Base-by-base conservation (phyloP, 2,888 invertebrate genomes). In the Meliscaeva auricollis region DNA sequence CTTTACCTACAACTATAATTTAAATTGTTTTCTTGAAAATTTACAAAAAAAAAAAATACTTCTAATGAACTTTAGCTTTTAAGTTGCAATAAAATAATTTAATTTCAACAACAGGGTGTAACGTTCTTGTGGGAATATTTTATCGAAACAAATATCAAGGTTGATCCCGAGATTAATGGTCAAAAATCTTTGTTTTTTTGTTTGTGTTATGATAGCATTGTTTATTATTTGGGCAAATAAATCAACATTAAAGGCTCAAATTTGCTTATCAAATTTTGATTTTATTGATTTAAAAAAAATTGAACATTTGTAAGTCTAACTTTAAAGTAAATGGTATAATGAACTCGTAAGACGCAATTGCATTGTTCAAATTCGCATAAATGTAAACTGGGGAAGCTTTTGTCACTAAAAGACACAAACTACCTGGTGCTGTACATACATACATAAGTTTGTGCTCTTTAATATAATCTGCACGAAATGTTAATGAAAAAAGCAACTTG, bases 381-480 rank as follows among this genome's bases (percentile, higher is more conserved):
- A 56, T 11, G 17, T 35, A 1, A 35, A 11, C 11, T 38, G 4
- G 2, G 17, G 8, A 17, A 32, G 32, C 17, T 44, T 15, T 11
- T 44, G 22, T 20, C 35, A 20, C 11, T 38, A 7, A 17, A 6
- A 15, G 9, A 15, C 15, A 54, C 30, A n/a, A n/a, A 13, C 6
- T 26, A 11, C 13, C 11, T 38, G n/a, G n/a, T n/a, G n/a, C n/a
- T n/a, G n/a, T n/a, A n/a, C n/a, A n/a, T n/a, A n/a, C n/a, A n/a
- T n/a, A n/a, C n/a, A n/a, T n/a, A n/a, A n/a, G 38, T 38, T 7
- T 9, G 41, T 41, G 60, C 41, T n/a, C 41, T 60, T 62, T 46
- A 64, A 46, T 64, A 64, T 46, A 64, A 46, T 64, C 64, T 46
- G 64, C 46, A 64, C 46, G 64, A 66, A 35, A 66, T 66, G 32